Evolutionary conservation across 2,113 vertebrate species (phyloP).

Genomic region (Antechinus flavipes): DNA sequence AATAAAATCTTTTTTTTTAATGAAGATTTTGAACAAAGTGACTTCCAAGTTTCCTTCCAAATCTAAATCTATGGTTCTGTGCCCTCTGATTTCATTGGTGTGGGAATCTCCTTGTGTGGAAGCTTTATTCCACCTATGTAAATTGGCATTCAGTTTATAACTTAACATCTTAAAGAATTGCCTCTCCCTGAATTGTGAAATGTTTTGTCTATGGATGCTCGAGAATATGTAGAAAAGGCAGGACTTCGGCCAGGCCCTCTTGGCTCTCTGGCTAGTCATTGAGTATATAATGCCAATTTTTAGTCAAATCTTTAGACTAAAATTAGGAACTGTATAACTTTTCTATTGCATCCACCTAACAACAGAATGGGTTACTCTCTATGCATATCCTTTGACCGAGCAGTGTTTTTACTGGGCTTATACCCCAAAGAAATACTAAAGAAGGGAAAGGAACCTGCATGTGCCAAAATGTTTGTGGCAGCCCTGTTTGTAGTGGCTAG

Average conservation of each 20-base stretch:
- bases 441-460: too few species aligned
- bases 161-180: neutral
- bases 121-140: neutral
- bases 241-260: neutral
- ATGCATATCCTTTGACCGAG: too few species aligned
- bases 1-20: neutral
- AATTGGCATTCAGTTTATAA: neutral
- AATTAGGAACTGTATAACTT: neutral
- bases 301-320: neutral
- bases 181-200: neutral
- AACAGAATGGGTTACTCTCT: neutral
- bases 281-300: neutral
- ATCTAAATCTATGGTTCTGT: neutral
- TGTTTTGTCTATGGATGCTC: neutral
- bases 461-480: too few species aligned
- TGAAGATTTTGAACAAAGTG: neutral
- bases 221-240: too few species aligned
- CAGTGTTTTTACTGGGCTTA: too few species aligned
- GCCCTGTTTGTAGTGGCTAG: too few species aligned
- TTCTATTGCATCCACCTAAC: neutral
- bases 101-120: neutral
- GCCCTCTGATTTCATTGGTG: neutral
- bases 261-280: neutral
- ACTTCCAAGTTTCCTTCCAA: neutral
- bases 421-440: too few species aligned